These are phyloP conservation scores for Phenganax stokvisi DNA, from an alignment of 92 coral and sea anemone species.

Conservation along the genomic window DNA sequence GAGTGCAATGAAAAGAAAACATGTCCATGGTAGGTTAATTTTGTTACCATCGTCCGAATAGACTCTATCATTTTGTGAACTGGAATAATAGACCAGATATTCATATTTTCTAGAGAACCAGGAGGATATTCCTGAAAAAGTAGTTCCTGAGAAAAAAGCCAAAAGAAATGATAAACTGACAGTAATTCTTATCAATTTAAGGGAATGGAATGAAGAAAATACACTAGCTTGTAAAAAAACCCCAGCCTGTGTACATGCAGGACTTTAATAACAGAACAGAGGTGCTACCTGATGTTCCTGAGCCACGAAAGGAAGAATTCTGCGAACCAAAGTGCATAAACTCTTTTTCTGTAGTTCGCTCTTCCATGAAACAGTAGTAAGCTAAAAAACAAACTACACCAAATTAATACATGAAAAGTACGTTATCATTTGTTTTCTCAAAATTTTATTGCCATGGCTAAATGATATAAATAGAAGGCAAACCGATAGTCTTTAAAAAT, in stretches of 20 bases:
- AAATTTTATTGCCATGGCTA: too few relatives aligned
- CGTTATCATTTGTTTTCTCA: too few relatives aligned
- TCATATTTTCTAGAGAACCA: conserved; percentile 57
- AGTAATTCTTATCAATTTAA: too few relatives aligned
- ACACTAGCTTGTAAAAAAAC: too few relatives aligned
- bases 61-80: conserved; percentile 52
- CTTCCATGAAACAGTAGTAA: conserved; percentile 52
- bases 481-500: neutral
- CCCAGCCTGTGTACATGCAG: too few relatives aligned
- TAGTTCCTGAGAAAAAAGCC: conserved; percentile 51
- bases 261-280: too few relatives aligned
- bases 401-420: neutral
- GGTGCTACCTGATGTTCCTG: conserved; percentile 78
- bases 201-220: too few relatives aligned
- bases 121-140: conserved; percentile 60
- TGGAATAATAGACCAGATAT: conserved; percentile 70
- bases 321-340: conserved; percentile 59
- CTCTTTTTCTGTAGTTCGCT: conserved; percentile 47
- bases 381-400: conserved; percentile 5
- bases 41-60: conserved; percentile 51
- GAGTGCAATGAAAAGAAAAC: too few relatives aligned
- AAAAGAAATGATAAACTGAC: too few relatives aligned
- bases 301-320: conserved; percentile 70
- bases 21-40: too few relatives aligned
- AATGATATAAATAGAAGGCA: too few relatives aligned